Evolutionary conservation across 1,140 invertebrate genomes (phyloP).

Genomic region (Himalopsyche phryganea): DNA sequence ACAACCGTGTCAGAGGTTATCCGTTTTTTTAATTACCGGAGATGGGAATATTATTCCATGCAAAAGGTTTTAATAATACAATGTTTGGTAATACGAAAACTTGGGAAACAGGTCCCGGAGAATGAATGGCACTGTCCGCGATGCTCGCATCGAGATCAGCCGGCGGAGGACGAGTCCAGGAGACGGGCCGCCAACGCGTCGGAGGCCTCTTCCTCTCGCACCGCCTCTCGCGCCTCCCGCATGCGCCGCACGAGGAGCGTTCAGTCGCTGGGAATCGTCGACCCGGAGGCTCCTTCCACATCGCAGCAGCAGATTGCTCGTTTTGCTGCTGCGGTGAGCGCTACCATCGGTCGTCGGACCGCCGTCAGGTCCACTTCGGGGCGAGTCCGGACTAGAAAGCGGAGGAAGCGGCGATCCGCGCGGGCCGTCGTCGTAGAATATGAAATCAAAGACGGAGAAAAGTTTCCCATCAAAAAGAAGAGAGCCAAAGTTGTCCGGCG

Average conservation of each 20-base stretch:
- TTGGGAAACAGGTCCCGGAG: constrained; percentile 39
- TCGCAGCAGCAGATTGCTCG: constrained; percentile 17
- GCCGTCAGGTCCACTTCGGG: neutral
- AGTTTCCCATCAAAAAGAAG: constrained; percentile 52
- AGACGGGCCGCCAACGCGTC: neutral
- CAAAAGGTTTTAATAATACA: too few species aligned
- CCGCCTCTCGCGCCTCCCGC: constrained; percentile 31
- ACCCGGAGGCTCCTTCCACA: constrained; percentile 17
- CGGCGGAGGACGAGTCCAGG: neutral
- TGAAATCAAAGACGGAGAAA: constrained; percentile 54
- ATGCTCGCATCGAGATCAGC: constrained; percentile 49
- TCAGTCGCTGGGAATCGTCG: neutral
- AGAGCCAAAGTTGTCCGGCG: constrained; percentile 44
- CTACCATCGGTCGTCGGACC: neutral
- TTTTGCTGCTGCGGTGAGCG: neutral
- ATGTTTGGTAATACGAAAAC: too few species aligned
- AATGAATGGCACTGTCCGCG: constrained; percentile 87
- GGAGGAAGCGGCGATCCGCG: constrained; percentile 38
- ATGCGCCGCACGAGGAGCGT: constrained; percentile 33
- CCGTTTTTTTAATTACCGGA: too few species aligned
- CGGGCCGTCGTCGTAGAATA: constrained; percentile 55
- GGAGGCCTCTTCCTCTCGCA: neutral
- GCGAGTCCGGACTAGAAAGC: constrained; percentile 25
- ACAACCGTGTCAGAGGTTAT: too few species aligned
- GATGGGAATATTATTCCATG: neutral